Evolutionary conservation across 2,113 vertebrate genomes (phyloP), one percentile per base, ranked within the genome.

Genomic region (Macaca fascicularis): DNA sequence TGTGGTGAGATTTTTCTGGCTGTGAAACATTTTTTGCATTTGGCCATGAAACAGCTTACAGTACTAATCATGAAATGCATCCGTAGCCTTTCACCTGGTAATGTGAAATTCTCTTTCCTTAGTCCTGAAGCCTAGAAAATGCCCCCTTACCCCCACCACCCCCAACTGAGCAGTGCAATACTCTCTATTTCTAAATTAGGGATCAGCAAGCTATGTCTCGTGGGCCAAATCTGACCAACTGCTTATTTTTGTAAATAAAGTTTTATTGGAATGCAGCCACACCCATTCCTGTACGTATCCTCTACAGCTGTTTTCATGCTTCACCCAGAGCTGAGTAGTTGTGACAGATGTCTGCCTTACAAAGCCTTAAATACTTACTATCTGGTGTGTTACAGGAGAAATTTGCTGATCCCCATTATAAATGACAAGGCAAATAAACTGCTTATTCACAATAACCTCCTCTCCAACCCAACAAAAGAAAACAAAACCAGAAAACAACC

Each of bases 171-270:
- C n/a, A 52, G 6, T 61, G 17, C 67, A n/a, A 90, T 81, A 83
- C 17, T 84, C n/a, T 61, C 30, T 84, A 79, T 70, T 76, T 83
- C 85, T 94, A 89, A 95, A 45, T 89, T 64, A 89, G 35, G 8
- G 27, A 89, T 79, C 30, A 93, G 83, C 45, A 72, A 95, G 84
- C 48, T 23, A 43, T 8, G 5, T 22, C 12, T 45, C 45, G 4
- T 35, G 45, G 19, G 48, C 43, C 50, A 89, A 95, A 93, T 93
- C 72, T 67, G 78, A 84, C 57, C 81, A 78, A 75, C 22, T 64
- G 50, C 30, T 79, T 43, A 69, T 74, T 90, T 93, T 89, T 96
- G 35, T 86, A 86, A 82, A 89, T 86, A 78, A 97, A 90, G 78
- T 85, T 93, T 94, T 94, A 97, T 64, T 89, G 30, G 57, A 81